Evolutionary conservation across 2,888 invertebrate species (phyloP), one percentile per base, ranked within the genome.

Genomic region (Tenodera sinensis): DNA sequence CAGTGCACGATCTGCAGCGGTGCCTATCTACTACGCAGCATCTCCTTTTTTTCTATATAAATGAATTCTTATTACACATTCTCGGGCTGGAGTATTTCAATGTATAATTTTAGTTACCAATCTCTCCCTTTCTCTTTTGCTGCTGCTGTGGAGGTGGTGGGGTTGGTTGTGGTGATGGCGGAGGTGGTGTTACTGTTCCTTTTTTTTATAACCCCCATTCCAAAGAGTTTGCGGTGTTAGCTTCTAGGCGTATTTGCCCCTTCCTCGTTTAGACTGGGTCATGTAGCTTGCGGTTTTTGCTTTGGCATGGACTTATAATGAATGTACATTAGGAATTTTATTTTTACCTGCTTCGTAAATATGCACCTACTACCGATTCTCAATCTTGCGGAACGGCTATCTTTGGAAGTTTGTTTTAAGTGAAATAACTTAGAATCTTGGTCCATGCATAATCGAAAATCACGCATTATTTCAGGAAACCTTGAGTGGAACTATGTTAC

Each of bases 61-160:
- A 90, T 90, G 89, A 90, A 85, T 87, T 89, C 89, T 90, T 90
- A 90, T 90, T 90, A 88, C 88, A 89, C 85, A 90, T 90, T 90
- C 90, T 90, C 90, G 81, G 54, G 47, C 20, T 34, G 28, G 71
- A 30, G 86, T 34, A 25, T 83, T 85, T 89, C 86, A 54, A 86
- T 89, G 89, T 89, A 87, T 89, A 89, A 89, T 89, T 87, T 89
- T 86, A 71, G 87, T 87, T 87, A 87, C 82, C 9, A 20, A 71
- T 82, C 85, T 85, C 85, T 85, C n/a, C 83, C 54, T 71, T 71
- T 71, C 54, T 71, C 54, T 71, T 71, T 71, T 14, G 54, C 6
- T 71, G 6, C 54, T 71, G 54, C 20, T 71, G n/a, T n/a, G n/a
- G n/a, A n/a, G n/a, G n/a, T n/a, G 54, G 54, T 71, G 54, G 54